Percentiles rank a stretch among this genome's conserved stretches.
These are phyloP conservation scores for Lottia gigantea DNA, from an alignment of 2,888 invertebrate genomes.

Conservation along the genomic window DNA sequence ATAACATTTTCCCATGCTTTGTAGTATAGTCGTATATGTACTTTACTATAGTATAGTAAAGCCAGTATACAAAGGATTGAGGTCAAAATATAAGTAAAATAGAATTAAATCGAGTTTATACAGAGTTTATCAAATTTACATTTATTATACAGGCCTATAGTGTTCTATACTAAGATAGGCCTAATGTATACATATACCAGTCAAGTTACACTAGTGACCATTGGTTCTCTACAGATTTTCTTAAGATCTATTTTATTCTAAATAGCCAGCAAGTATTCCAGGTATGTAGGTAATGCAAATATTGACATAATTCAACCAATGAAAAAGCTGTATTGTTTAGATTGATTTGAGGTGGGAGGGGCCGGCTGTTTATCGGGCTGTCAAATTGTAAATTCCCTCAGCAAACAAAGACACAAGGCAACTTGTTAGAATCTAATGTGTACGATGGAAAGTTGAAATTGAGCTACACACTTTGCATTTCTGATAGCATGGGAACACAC, in stretches of 20 bases:
- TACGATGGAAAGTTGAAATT: not conserved
- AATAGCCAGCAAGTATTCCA: conserved; percentile 12
- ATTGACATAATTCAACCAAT: conserved; percentile 19
- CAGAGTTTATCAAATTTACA: no score
- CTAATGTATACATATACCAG: no score
- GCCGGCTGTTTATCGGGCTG: conserved; percentile 9
- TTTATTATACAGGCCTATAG: no score
- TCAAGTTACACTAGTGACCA: no score
- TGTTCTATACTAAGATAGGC: no score
- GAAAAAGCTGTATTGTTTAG: not conserved
- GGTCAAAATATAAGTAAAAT: no score
- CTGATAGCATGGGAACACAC: not conserved
- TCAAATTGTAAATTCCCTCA: conserved; percentile 20
- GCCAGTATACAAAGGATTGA: no score
- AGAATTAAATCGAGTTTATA: no score
- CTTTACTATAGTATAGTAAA: no score
- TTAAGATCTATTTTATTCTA: not conserved
- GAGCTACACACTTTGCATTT: not conserved
- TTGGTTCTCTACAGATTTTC: not conserved
- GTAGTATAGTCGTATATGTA: no score
- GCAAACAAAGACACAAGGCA: conserved; percentile 23
- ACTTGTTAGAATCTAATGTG: conserved; percentile 11
- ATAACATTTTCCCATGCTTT: no score
- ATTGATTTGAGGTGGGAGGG: conserved; percentile 9
- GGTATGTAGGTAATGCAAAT: conserved; percentile 22